Conservation (phyloP, 1,140 invertebrate species). For the Schlechtendalia chinensis region DNA sequence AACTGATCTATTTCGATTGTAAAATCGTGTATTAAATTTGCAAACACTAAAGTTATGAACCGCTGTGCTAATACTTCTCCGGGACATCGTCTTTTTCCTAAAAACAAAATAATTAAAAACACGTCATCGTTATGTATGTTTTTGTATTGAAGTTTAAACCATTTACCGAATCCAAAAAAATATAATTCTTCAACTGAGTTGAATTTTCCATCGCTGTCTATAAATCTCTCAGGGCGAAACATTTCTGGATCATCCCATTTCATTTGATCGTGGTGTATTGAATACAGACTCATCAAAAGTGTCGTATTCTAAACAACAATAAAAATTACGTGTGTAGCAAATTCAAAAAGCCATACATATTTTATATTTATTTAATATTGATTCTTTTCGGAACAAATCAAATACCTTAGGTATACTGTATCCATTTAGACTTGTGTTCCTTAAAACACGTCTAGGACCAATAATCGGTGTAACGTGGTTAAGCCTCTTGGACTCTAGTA, state of each 20-base stretch:
- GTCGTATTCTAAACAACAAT: constrained; percentile 58
- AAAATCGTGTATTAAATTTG: constrained; percentile 33
- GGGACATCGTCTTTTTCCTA: constrained; percentile 73
- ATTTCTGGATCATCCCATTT: constrained; percentile 67
- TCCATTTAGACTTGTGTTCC: constrained; percentile 62
- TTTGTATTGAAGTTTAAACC: constrained; percentile 21
- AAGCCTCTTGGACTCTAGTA: constrained; percentile 66
- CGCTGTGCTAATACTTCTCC: constrained; percentile 69
- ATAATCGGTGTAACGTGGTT: constrained; percentile 65
- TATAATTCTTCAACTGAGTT: constrained; percentile 62
- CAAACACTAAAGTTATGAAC: constrained; percentile 16
- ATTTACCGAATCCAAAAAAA: constrained; percentile 68
- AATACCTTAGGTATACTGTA: constrained; percentile 67
- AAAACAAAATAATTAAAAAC: constrained; percentile 52
- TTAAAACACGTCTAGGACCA: constrained; percentile 66
- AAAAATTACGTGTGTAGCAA: background rate
- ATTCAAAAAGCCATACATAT: background rate
- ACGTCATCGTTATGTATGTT: background rate
- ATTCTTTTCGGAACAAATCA: background rate
- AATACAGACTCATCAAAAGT: constrained; percentile 65
- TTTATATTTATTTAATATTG: background rate
- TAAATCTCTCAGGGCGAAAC: constrained; percentile 72
- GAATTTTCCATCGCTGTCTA: constrained; percentile 59
- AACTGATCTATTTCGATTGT: constrained; percentile 22
- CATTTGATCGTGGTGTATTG: constrained; percentile 64